Conservation (phyloP, 2,797 vertebrate species). For the Setipinna tenuifilis region DNA sequence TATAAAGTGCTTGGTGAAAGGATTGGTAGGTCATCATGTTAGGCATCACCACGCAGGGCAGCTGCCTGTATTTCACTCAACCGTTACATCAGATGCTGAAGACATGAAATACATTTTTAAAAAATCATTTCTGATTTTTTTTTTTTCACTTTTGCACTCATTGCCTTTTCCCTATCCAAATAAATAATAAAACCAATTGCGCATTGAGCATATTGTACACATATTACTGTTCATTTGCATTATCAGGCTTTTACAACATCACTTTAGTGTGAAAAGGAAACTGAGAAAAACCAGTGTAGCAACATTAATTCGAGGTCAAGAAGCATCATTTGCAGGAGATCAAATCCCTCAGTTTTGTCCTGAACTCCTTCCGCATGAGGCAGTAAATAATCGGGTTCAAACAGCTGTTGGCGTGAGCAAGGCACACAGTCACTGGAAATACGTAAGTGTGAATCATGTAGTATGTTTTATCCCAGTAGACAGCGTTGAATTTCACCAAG, state of each 20-base stretch:
- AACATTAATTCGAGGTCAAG: not conserved
- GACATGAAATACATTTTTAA: not conserved
- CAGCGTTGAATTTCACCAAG: slow-evolving; percentile 76
- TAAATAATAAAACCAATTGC: not conserved
- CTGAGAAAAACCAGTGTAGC: not conserved
- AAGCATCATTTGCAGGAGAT: slow-evolving; percentile 48
- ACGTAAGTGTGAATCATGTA: slow-evolving; percentile 77
- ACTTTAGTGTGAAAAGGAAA: not conserved
- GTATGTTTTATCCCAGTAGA: slow-evolving; percentile 73
- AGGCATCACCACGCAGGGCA: not conserved
- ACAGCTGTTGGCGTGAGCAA: slow-evolving; percentile 81
- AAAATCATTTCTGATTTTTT: not conserved
- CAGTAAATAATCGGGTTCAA: slow-evolving; percentile 80
- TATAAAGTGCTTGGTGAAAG: not conserved
- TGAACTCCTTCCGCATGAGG: slow-evolving; percentile 76
- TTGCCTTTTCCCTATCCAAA: not conserved
- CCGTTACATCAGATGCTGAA: not conserved
- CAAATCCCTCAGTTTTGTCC: slow-evolving; percentile 67
- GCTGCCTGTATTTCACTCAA: not conserved
- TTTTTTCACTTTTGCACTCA: not conserved
- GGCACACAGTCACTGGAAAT: slow-evolving; percentile 78
- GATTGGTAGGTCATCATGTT: not conserved
- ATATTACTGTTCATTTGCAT: not conserved
- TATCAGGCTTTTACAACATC: not conserved
- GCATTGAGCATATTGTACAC: not conserved